A percentile compares a stretch with the other conserved stretches of the same genome.
These are phyloP conservation scores for Catamblyrhynchus diadema DNA, from an alignment of 2,797 vertebrate genomes.

Conservation along the genomic window DNA sequence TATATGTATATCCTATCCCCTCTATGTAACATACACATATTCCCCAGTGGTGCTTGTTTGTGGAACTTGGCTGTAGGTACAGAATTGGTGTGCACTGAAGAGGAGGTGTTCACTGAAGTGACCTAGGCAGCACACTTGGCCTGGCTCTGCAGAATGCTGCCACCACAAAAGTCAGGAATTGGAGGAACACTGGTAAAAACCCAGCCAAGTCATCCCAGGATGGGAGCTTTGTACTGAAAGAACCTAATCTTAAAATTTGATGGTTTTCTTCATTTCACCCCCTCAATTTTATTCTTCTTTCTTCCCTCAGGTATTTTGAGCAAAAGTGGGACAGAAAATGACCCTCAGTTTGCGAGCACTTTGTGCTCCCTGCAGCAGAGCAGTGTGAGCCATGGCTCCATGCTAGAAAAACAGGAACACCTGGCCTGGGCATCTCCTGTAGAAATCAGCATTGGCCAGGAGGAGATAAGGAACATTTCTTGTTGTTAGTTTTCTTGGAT, in stretches of 20 bases:
- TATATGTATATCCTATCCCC: rapidly evolving
- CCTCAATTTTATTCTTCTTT: background rate
- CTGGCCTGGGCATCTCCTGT: rapidly evolving
- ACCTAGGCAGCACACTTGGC: background rate
- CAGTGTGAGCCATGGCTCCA: rapidly evolving
- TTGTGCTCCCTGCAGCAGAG: background rate
- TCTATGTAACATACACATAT: rapidly evolving
- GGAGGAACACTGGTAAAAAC: background rate
- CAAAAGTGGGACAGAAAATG: background rate
- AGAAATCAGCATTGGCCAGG: background rate
- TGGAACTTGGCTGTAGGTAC: background rate
- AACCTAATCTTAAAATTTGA: background rate
- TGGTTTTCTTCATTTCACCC: background rate
- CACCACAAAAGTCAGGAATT: rapidly evolving
- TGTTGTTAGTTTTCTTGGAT: background rate
- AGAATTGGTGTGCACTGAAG: background rate
- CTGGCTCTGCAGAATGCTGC: background rate
- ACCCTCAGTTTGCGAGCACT: background rate
- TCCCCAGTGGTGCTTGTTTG: background rate
- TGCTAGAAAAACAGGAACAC: background rate
- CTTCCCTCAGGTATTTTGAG: background rate
- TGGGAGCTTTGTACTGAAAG: background rate
- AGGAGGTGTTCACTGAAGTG: background rate
- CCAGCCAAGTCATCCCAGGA: rapidly evolving
- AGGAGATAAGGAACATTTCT: background rate